These are phyloP conservation scores for Vanessa atalanta DNA, from an alignment of 1,140 invertebrate genomes.

Conservation along the genomic window DNA sequence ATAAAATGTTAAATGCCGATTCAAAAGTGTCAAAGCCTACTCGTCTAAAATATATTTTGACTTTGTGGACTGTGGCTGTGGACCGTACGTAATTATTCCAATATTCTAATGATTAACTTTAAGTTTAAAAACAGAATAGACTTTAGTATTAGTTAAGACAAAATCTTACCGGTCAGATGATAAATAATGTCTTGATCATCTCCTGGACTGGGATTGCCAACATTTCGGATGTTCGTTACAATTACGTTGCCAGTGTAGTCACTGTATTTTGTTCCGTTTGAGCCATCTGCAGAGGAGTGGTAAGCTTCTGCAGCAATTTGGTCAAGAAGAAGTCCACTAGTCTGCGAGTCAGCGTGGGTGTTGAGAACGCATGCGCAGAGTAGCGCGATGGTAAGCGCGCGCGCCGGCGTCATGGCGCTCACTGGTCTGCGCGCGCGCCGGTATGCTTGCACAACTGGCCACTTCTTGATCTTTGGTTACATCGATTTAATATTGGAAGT, in stretches of 20 bases:
- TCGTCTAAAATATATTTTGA: too few species aligned
- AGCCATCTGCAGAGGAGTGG: neutral
- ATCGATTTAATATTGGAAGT: slow-evolving; percentile 4
- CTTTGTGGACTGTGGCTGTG: too few species aligned
- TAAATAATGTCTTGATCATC: neutral
- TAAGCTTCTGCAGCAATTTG: neutral
- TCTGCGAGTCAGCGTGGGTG: neutral
- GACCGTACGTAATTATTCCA: too few species aligned
- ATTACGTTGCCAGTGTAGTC: neutral
- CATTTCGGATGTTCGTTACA: neutral
- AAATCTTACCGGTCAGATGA: neutral
- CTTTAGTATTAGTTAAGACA: neutral
- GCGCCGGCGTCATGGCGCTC: slow-evolving; percentile 28
- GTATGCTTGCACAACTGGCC: slow-evolving; percentile 15
- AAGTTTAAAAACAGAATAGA: too few species aligned
- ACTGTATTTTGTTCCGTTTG: neutral
- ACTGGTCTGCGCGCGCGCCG: slow-evolving; percentile 11
- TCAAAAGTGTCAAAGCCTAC: neutral
- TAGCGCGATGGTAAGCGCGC: slow-evolving; percentile 21
- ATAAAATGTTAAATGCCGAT: neutral
- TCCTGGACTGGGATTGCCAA: neutral
- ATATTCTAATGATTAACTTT: too few species aligned
- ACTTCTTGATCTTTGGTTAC: neutral
- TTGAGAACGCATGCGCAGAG: slow-evolving; percentile 19
- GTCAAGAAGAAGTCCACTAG: neutral